phyloP scores from a whole-genome alignment of 2,888 invertebrate genomes.

The Meghimatium bilineatum region DNA sequence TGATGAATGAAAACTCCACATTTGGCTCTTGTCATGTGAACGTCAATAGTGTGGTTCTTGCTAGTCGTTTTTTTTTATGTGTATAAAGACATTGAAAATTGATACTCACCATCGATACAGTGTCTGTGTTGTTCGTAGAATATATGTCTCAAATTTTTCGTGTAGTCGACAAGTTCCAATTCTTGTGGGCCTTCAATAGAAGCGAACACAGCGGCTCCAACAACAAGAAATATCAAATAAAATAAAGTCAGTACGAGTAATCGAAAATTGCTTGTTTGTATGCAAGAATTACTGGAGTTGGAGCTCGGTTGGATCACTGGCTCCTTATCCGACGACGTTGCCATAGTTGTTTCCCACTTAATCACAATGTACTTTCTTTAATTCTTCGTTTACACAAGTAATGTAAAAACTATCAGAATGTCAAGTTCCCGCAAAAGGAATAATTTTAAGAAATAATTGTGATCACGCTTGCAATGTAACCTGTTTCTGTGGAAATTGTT shows the following conservation, averaged over 20 bases:
- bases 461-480: no score
- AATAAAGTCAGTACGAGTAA: conserved; percentile 76
- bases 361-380: not conserved
- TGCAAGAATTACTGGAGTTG: conserved; percentile 47
- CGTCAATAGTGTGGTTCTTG: no score
- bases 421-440: no score
- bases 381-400: not conserved
- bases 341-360: not conserved
- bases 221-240: conserved; percentile 81
- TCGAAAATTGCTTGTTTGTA: conserved; percentile 66
- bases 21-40: no score
- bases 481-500: no score
- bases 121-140: conserved; percentile 82
- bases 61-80: no score
- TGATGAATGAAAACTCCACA: no score
- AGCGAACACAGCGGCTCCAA: conserved; percentile 88
- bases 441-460: no score
- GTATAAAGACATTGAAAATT: no score
- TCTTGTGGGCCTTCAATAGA: conserved; percentile 87
- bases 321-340: conserved; percentile 17
- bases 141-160: conserved; percentile 80
- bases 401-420: no score
- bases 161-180: conserved; percentile 80
- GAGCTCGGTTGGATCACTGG: conserved; percentile 11
- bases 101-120: conserved; percentile 83